Conservation (phyloP, 2,888 invertebrate genomes). For the Luffia ferchaultella region DNA sequence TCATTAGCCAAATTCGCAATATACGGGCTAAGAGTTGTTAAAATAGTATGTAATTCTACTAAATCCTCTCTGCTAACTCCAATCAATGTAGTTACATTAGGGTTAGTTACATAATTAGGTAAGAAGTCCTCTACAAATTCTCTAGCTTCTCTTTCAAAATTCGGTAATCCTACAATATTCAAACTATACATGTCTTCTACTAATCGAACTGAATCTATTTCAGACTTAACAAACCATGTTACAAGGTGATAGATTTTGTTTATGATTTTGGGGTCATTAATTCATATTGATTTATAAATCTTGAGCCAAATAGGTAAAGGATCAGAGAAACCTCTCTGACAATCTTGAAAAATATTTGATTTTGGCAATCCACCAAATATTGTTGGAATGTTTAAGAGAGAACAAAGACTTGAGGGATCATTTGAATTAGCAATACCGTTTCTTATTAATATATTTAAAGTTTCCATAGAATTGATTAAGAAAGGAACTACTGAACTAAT, state of each 20-base stretch:
- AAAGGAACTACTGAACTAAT: too few relatives aligned
- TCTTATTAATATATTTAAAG: too few relatives aligned
- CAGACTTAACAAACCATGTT: not conserved
- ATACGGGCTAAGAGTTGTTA: not conserved
- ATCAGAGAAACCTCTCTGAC: not conserved
- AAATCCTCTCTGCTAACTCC: not conserved
- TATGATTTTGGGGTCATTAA: not conserved
- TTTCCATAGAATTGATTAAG: too few relatives aligned
- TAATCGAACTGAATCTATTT: not conserved
- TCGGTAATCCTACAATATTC: conserved; percentile 2
- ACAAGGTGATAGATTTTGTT: not conserved
- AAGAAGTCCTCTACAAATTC: conserved; percentile 2
- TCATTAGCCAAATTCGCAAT: not conserved
- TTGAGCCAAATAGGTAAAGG: not conserved
- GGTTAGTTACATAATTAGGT: conserved; percentile 3
- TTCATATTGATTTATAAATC: not conserved
- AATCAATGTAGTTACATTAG: not conserved
- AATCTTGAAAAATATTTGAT: not conserved
- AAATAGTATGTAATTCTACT: not conserved
- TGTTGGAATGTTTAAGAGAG: not conserved
- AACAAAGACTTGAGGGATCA: too few relatives aligned
- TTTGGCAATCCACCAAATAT: not conserved
- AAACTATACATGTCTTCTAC: conserved; percentile 5
- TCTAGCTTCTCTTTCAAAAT: conserved; percentile 5
- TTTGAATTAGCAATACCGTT: too few relatives aligned